Percentiles rank a stretch among this genome's conserved stretches.
Evolutionary conservation across 2,797 vertebrate species (phyloP).

Genomic region (Denticeps clupeoides): DNA sequence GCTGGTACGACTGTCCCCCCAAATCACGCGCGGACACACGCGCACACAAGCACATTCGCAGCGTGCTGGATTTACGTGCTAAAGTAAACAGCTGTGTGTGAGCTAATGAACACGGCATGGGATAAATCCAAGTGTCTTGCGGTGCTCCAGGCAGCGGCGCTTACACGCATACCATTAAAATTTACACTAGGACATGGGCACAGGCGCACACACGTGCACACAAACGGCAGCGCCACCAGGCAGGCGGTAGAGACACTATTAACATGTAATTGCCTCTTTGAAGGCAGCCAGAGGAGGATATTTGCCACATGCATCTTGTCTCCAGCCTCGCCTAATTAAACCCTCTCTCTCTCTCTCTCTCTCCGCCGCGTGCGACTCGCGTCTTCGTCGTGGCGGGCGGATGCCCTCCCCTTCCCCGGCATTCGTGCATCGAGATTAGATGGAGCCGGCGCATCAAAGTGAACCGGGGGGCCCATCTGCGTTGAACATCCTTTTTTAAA

Average conservation of each 20-base stretch:
- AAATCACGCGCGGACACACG: too few relatives aligned
- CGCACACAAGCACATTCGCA: neutral
- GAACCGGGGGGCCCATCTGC: too few relatives aligned
- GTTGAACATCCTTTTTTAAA: too few relatives aligned
- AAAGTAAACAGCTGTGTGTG: constrained; percentile 1
- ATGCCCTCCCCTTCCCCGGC: too few relatives aligned
- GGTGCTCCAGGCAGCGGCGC: neutral
- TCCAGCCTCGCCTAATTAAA: constrained; percentile 41
- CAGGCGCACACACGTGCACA: constrained; percentile 25
- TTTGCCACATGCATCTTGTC: constrained; percentile 36
- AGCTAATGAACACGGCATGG: neutral
- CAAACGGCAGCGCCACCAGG: constrained; percentile 5
- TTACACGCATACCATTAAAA: neutral
- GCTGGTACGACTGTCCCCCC: too few relatives aligned
- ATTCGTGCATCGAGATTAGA: constrained; percentile 12
- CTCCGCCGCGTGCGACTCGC: neutral
- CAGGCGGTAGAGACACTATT: constrained; percentile 9
- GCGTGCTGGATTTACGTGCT: neutral
- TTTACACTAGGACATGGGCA: neutral
- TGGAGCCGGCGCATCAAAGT: constrained; percentile 12
- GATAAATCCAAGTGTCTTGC: neutral
- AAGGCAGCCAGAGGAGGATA: constrained; percentile 11
- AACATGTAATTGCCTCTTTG: constrained; percentile 21
- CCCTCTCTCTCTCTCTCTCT: constrained; percentile 30
- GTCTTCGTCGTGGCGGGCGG: too few relatives aligned